Evolutionary conservation across 2,888 invertebrate species (phyloP).

Genomic region (Cephus pulcher): DNA sequence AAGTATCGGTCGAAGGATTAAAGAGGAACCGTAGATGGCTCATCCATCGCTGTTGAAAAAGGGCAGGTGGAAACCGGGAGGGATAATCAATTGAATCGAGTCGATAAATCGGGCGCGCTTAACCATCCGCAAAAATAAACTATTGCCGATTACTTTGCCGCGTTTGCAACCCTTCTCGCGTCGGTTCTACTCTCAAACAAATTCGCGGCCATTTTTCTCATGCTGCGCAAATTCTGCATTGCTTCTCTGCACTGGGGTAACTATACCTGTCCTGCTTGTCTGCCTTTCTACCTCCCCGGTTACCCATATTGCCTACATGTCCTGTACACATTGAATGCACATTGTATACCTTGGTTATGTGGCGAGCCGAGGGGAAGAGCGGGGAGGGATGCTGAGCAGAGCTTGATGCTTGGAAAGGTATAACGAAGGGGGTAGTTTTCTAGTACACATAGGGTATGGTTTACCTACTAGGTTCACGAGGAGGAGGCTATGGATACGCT

Average conservation of each 20-base stretch:
- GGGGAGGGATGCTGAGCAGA: constrained; percentile 12
- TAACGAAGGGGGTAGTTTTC: not conserved
- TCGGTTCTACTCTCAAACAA: constrained; percentile 36
- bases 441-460: not conserved
- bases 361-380: constrained; percentile 2
- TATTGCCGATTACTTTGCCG: constrained; percentile 38
- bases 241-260: constrained; percentile 25
- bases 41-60: constrained; percentile 9
- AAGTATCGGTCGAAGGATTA: not conserved
- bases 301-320: not conserved
- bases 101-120: constrained; percentile 51
- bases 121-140: constrained; percentile 52
- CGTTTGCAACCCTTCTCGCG: constrained; percentile 9
- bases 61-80: constrained; percentile 18
- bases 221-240: constrained; percentile 39
- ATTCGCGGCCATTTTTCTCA: constrained; percentile 54
- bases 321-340: not conserved
- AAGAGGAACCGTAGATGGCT: not conserved
- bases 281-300: not conserved
- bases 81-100: constrained; percentile 46
- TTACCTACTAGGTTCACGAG: not conserved
- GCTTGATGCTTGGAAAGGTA: not conserved
- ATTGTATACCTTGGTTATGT: not conserved
- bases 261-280: not conserved
- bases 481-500: constrained; percentile 26